Evolutionary conservation across 2,888 invertebrate species (phyloP).

Genomic region (Pediacus dermestoides): DNA sequence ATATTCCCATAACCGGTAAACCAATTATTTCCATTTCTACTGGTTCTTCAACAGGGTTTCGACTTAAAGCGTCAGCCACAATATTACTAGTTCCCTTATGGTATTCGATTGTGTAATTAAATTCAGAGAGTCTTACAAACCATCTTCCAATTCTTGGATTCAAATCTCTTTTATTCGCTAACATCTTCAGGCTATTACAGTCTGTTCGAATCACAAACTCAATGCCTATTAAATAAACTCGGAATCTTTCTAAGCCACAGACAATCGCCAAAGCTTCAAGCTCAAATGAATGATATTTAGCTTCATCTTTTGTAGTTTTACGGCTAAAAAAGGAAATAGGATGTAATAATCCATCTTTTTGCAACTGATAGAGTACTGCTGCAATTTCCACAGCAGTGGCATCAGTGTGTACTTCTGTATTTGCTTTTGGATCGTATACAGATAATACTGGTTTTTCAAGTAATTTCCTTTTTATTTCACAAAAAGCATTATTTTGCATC

Average conservation of each 20-base stretch:
- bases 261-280: conserved; percentile 38
- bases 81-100: conserved; percentile 10
- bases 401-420: no score
- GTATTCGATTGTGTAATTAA: conserved; percentile 15
- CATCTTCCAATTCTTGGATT: conserved; percentile 18
- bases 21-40: no score
- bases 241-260: conserved; percentile 27
- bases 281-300: conserved; percentile 33
- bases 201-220: conserved; percentile 34
- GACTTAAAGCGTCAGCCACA: conserved; percentile 20
- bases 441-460: no score
- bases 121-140: conserved; percentile 16
- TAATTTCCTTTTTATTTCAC: no score
- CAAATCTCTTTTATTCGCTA: conserved; percentile 17
- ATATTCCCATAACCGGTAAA: no score
- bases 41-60: conserved; percentile 13
- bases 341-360: no score
- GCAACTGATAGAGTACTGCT: no score
- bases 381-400: no score
- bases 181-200: conserved; percentile 18
- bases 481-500: no score
- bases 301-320: conserved; percentile 30
- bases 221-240: conserved; percentile 28
- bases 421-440: no score
- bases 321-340: no score